Conservation (phyloP, 2,888 invertebrate genomes). For the Cistogaster globosa region DNA sequence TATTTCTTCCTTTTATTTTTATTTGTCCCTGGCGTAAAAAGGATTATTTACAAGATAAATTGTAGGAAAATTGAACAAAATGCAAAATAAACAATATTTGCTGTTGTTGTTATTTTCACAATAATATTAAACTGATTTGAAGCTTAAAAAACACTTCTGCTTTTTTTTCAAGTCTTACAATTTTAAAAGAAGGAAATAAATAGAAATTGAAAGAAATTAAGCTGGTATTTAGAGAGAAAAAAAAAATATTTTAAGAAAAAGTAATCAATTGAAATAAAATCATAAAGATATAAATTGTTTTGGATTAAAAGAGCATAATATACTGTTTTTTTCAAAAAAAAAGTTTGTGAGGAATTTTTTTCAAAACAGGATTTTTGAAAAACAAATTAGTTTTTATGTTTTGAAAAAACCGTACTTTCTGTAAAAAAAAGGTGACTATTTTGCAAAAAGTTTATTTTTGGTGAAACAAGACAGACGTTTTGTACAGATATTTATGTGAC, state of each 20-base stretch:
- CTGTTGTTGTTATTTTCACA: constrained; percentile 34
- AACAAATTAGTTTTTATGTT: too few species aligned
- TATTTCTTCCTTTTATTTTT: constrained; percentile 27
- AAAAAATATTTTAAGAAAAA: background rate
- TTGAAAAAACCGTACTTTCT: too few species aligned
- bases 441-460: too few species aligned
- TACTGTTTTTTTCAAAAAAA: too few species aligned
- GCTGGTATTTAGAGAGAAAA: background rate
- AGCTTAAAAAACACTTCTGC: constrained; percentile 33
- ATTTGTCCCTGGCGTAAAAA: constrained; percentile 39
- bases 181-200: background rate
- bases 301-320: too few species aligned
- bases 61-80: constrained; percentile 61
- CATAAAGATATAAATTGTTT: too few species aligned
- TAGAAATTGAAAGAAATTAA: constrained; percentile 30
- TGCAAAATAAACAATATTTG: constrained; percentile 53
- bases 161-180: background rate
- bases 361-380: too few species aligned
- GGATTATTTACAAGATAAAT: constrained; percentile 69
- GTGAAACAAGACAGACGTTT: too few species aligned
- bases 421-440: too few species aligned
- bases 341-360: too few species aligned
- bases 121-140: constrained; percentile 51
- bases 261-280: background rate
- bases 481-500: too few species aligned